Percentiles rank a stretch among this genome's conserved stretches.
phyloP scores from a whole-genome alignment of 2,113 vertebrate genomes.

The Boulengeromyrus knoepffleri region DNA sequence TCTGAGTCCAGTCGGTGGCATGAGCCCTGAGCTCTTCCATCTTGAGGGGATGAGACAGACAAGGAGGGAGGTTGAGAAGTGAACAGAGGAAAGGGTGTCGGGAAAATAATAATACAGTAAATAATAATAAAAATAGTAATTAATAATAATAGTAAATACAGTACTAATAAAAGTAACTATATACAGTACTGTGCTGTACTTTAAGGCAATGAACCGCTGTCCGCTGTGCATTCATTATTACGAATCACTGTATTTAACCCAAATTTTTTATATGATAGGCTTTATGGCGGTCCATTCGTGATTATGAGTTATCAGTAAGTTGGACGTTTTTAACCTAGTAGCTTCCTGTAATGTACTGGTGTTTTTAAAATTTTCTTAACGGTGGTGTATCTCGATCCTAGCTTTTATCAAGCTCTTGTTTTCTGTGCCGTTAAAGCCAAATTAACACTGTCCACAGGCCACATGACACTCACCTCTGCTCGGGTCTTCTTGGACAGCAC shows the following conservation, averaged over 20 bases:
- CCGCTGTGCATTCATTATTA: background rate
- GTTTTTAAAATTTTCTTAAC: background rate
- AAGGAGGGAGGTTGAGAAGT: background rate
- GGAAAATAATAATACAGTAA: background rate
- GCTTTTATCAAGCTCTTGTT: background rate
- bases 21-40: conserved; percentile 84
- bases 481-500: conserved; percentile 76
- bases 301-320: background rate
- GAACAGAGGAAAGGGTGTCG: background rate
- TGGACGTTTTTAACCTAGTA: background rate
- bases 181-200: background rate
- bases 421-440: background rate
- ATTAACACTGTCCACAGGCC: background rate
- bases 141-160: background rate
- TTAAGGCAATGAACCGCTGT: background rate
- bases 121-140: background rate
- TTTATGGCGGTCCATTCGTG: background rate
- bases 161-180: background rate
- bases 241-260: background rate
- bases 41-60: conserved; percentile 45
- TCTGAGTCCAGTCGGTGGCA: conserved; percentile 81
- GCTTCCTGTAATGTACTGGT: background rate
- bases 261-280: background rate
- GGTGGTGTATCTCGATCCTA: background rate
- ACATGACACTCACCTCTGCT: conserved; percentile 68